Evolutionary conservation across 64 coral and sea anemone genomes (phyloP).

Genomic region (Pachyseris speciosa): DNA sequence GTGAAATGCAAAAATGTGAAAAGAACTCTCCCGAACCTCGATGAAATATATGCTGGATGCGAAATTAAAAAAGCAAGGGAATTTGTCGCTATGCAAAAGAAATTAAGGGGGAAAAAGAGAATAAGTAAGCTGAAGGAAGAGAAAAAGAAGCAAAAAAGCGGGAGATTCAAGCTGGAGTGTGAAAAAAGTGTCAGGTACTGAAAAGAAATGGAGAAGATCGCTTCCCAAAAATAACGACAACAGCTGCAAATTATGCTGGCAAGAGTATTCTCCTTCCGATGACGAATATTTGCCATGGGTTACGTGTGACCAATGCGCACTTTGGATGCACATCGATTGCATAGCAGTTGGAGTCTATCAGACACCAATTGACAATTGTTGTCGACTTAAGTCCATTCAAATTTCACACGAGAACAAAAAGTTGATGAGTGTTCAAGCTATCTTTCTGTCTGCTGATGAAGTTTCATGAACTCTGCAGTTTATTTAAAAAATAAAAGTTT

Average conservation of each 20-base stretch:
- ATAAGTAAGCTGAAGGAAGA: conserved; percentile 16
- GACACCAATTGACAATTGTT: conserved; percentile 49
- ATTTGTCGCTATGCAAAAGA: conserved; percentile 44
- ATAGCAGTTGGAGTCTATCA: conserved; percentile 29
- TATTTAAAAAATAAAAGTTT: no score
- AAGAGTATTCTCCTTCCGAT: conserved; percentile 33
- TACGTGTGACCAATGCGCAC: conserved; percentile 10
- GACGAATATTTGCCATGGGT: conserved; percentile 58
- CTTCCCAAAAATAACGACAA: conserved; percentile 17
- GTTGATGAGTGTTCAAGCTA: no score
- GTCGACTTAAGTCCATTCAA: not conserved
- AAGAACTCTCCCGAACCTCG: conserved; percentile 28
- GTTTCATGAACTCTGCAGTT: no score
- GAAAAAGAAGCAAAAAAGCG: conserved; percentile 8
- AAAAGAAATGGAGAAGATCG: conserved; percentile 20
- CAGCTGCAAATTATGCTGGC: conserved; percentile 50
- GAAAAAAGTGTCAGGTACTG: not conserved
- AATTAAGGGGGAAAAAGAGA: conserved; percentile 26
- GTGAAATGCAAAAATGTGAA: conserved; percentile 3
- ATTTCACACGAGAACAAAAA: no score
- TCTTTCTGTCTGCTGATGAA: no score
- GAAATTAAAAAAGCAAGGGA: conserved; percentile 43
- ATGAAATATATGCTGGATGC: no score
- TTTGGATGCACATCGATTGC: not conserved
- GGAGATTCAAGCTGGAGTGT: not conserved